Conservation (phyloP, 2,888 invertebrate species). For the Stegophylla sp. region DNA sequence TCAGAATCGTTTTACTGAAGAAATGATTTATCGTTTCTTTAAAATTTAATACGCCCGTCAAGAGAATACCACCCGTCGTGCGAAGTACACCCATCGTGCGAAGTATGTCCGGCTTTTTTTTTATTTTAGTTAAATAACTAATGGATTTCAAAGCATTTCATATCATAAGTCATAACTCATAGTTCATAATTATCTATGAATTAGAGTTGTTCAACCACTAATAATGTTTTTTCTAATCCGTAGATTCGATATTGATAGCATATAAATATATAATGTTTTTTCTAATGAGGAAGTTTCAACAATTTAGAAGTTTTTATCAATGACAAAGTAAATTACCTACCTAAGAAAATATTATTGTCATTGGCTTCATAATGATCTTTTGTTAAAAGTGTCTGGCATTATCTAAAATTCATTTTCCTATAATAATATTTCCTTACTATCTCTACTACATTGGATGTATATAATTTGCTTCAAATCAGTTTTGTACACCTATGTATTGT, state of each 20-base stretch:
- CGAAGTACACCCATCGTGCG: too few relatives aligned
- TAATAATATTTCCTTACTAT: background rate
- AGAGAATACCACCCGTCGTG: too few relatives aligned
- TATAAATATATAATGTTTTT: background rate
- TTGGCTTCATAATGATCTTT: constrained; percentile 26
- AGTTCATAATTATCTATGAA: too few relatives aligned
- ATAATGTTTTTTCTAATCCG: background rate
- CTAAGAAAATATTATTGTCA: background rate
- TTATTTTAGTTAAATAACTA: too few relatives aligned
- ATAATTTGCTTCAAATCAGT: background rate
- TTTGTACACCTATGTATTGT: background rate
- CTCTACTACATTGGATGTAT: background rate
- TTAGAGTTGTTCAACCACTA: background rate
- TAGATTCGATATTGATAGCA: constrained; percentile 20
- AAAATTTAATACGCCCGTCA: too few relatives aligned
- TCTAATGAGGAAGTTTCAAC: constrained; percentile 1
- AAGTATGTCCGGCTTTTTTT: too few relatives aligned
- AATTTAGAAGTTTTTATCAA: background rate
- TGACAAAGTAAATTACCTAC: background rate
- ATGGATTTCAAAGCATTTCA: too few relatives aligned
- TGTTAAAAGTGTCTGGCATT: background rate
- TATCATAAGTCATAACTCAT: too few relatives aligned
- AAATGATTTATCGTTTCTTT: too few relatives aligned
- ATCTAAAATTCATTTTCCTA: constrained; percentile 2
- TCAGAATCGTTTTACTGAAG: too few relatives aligned